Percentiles rank a stretch among this genome's conserved stretches.
phyloP scores from a whole-genome alignment of 2,888 invertebrate species.

The Fragum fragum region DNA sequence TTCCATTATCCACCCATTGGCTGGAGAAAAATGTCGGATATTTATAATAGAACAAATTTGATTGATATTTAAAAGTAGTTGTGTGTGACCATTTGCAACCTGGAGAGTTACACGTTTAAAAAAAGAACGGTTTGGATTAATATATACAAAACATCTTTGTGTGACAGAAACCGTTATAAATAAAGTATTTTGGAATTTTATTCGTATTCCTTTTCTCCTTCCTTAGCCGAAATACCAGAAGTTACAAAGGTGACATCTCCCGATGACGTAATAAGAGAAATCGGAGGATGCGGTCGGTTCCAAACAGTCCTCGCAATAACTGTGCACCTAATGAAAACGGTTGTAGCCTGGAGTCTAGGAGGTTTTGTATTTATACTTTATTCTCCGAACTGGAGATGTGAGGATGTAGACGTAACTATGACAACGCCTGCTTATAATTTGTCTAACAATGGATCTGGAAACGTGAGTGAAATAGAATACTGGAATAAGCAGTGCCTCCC shows the following conservation, averaged over 20 bases:
- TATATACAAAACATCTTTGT: no score
- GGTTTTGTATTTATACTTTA: conserved; percentile 15
- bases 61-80: no score
- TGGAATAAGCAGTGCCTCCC: conserved; percentile 5
- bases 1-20: no score
- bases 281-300: conserved; percentile 51
- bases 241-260: conserved; percentile 21
- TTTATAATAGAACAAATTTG: no score
- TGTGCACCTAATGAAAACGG: conserved; percentile 37
- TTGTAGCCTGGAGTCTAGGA: conserved; percentile 28
- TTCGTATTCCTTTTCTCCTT: no score
- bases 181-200: no score
- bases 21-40: no score
- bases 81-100: no score
- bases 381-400: conserved; percentile 41
- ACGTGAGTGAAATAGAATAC: not conserved
- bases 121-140: no score
- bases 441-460: not conserved
- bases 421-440: not conserved
- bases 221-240: not conserved
- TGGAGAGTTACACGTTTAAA: no score
- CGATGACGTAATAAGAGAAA: conserved; percentile 37
- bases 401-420: conserved; percentile 5
- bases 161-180: no score
- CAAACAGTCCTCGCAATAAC: conserved; percentile 29